Base-by-base conservation (phyloP, 2,797 vertebrate species). In the Chaetophractus vellerosus region DNA sequence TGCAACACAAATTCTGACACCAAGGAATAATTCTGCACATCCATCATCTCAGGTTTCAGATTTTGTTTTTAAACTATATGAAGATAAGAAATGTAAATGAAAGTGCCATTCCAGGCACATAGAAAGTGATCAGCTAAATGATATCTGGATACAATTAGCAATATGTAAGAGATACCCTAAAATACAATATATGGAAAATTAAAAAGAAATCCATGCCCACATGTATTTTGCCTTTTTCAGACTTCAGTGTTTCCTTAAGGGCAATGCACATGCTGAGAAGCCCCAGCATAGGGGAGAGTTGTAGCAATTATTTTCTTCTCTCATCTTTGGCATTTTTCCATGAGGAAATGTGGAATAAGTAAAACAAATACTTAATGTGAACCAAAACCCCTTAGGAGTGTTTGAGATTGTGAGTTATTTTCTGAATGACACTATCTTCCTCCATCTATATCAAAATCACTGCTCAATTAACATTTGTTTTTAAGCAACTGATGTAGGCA, bases 1-100 rank as follows among this genome's bases (percentile, higher is more conserved):
- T 26, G 87, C 64, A 97, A 66, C n/a, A 97, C 91, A 93, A 97
- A 98, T 88, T 96, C 96, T 36, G 95, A 95, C 59, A 97, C 96
- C 6, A 91, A 28, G 19, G 96, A 94, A 81, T 79, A 91, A 82
- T 98, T 97, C 21, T 93, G 50, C 23, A 33, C 24, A n/a, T 57
- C 75, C 84, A 96, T 91, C 88, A 52, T 80, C n/a, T 66, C 79
- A 64, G 85, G n/a, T 64, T 68, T 94, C 26, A 95, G 26, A 76
- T 16, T 80, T 57, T 61, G 16, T n/a, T 76, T 31, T 52, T 18
- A 88, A 92, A 63, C 33, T 93, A 63, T 52, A 55, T 74, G 50
- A 92, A 64, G 31, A 83, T 88, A 84, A 80, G 45, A 61, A 12
- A 33, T n/a, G 9, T 31, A 81, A 69, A 2, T 18, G 12, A 90